Percentiles rank a stretch among this genome's conserved stretches.
Evolutionary conservation across 2,888 invertebrate genomes (phyloP).

Genomic region (Chaetoderma sp.): DNA sequence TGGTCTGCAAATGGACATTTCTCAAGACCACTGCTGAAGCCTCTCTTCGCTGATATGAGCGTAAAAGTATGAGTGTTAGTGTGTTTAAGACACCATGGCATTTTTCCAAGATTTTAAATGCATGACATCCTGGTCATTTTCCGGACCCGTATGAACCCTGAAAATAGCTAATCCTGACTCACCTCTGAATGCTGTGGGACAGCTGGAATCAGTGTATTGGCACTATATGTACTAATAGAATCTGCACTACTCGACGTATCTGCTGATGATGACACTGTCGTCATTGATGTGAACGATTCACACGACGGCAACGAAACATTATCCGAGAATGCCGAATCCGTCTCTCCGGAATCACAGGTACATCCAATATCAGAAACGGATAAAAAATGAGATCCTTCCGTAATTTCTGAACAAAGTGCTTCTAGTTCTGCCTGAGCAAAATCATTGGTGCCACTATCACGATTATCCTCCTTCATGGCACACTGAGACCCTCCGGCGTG

Average conservation of each 20-base stretch:
- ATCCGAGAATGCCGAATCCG: slow-evolving; percentile 98
- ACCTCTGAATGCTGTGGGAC: slow-evolving; percentile 45
- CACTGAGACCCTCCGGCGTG: background rate
- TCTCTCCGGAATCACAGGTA: slow-evolving; percentile 91
- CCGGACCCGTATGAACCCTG: no score
- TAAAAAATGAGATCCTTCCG: slow-evolving; percentile 32
- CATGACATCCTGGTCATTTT: no score
- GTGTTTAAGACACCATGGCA: no score
- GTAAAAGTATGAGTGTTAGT: no score
- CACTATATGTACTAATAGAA: slow-evolving; percentile 46
- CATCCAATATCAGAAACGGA: slow-evolving; percentile 2
- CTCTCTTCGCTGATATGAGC: no score
- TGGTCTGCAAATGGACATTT: no score
- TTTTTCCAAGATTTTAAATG: no score
- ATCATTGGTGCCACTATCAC: slow-evolving; percentile 48
- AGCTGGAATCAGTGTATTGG: slow-evolving; percentile 46
- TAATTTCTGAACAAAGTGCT: slow-evolving; percentile 58
- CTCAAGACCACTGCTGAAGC: no score
- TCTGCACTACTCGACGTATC: slow-evolving; percentile 52
- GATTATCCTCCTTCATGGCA: slow-evolving; percentile 28
- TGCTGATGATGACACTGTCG: slow-evolving; percentile 59
- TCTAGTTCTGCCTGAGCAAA: slow-evolving; percentile 57
- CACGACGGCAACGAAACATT: slow-evolving; percentile 92
- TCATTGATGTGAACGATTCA: slow-evolving; percentile 88
- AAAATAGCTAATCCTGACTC: no score